phyloP scores from a whole-genome alignment of 2,797 vertebrate genomes.

The Bradypodion pumilum region DNA sequence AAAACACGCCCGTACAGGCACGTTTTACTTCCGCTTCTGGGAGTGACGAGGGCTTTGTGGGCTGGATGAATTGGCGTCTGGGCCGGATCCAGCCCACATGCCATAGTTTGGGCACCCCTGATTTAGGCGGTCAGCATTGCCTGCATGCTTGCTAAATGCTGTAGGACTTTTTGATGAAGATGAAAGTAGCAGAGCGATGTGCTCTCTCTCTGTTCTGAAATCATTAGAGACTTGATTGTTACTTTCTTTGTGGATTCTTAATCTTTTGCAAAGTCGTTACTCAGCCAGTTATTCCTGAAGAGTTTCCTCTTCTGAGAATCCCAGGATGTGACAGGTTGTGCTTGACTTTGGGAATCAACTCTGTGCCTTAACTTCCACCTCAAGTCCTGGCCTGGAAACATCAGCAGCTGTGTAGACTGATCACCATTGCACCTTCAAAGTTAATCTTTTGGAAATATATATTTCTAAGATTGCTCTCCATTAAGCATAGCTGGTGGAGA shows the following conservation, averaged over 20 bases:
- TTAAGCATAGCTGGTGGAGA: background rate
- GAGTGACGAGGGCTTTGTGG: too few species aligned
- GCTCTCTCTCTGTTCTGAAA: fast-evolving
- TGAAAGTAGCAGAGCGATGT: background rate
- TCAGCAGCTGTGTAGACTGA: background rate
- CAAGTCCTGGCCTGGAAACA: background rate
- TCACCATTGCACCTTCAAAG: background rate
- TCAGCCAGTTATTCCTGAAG: background rate
- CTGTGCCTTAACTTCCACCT: slow-evolving; percentile 74
- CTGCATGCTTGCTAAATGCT: background rate
- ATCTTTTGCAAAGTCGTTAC: background rate
- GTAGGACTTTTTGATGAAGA: background rate
- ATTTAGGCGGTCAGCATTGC: background rate
- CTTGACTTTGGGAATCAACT: slow-evolving; percentile 66
- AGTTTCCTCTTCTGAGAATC: slow-evolving; percentile 7
- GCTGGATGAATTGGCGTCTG: too few species aligned
- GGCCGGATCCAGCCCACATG: too few species aligned
- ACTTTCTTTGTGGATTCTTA: background rate
- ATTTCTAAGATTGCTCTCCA: slow-evolving; percentile 11
- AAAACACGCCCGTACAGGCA: too few species aligned
- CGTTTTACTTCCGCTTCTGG: too few species aligned
- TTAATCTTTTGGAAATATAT: background rate
- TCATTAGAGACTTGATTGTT: background rate
- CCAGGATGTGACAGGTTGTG: slow-evolving; percentile 6
- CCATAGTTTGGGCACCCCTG: too few species aligned